Conservation (phyloP, 2,113 vertebrate genomes). For the Cyanistes caeruleus region DNA sequence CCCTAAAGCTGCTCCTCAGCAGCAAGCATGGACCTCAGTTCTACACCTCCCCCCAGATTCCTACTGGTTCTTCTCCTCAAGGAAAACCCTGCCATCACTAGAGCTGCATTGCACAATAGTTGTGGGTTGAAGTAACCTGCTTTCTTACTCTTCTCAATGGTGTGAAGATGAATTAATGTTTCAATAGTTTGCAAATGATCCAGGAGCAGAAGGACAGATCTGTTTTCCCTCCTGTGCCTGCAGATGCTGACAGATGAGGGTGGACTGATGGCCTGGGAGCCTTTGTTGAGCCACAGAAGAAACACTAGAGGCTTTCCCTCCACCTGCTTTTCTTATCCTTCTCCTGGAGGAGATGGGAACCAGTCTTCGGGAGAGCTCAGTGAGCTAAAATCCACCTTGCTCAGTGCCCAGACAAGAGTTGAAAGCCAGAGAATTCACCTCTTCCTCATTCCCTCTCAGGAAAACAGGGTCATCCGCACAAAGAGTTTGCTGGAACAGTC, state of each 20-base stretch:
- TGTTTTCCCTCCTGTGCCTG: fast-evolving
- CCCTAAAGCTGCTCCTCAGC: neutral
- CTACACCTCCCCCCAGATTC: neutral
- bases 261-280: neutral
- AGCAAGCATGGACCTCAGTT: neutral
- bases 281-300: neutral
- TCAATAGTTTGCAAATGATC: neutral
- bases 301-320: neutral
- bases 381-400: neutral
- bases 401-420: neutral
- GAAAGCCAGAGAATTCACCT: neutral
- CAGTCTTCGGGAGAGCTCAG: neutral
- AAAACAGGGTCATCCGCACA: neutral
- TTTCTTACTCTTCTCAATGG: neutral
- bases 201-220: neutral
- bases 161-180: neutral
- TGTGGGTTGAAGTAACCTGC: neutral
- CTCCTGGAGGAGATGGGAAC: neutral
- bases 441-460: neutral
- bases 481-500: neutral
- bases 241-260: neutral
- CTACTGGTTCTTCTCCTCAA: neutral
- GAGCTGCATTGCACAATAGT: neutral
- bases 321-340: neutral
- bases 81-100: neutral